Evolutionary conservation across 2,113 vertebrate genomes (phyloP).

Genomic region (Microtus richardsoni): DNA sequence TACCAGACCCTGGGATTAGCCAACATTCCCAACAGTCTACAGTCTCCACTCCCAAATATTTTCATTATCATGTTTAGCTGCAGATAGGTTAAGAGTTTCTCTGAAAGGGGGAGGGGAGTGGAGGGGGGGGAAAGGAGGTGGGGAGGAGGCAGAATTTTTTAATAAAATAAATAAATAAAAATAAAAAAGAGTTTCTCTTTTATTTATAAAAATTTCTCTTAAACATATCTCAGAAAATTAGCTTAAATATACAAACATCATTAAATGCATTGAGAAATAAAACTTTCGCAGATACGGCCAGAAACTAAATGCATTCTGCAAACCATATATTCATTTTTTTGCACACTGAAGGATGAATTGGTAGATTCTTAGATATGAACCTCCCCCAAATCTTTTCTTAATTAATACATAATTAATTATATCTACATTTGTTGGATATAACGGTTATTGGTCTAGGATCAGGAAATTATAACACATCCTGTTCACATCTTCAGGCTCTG

Average conservation of each 20-base stretch:
- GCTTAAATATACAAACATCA: slow-evolving; percentile 12
- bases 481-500: neutral
- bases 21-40: neutral
- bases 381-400: neutral
- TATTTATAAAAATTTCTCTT: slow-evolving; percentile 38
- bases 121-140: too few species aligned
- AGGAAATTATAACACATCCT: neutral
- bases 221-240: slow-evolving; percentile 46
- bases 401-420: neutral
- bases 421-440: neutral
- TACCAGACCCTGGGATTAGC: neutral
- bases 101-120: too few species aligned
- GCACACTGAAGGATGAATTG: neutral
- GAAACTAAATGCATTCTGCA: neutral
- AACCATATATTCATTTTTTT: neutral
- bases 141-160: too few species aligned
- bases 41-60: neutral
- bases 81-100: neutral
- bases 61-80: slow-evolving; percentile 1
- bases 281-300: neutral
- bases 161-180: too few species aligned
- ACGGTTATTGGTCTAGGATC: neutral
- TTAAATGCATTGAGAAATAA: slow-evolving; percentile 7
- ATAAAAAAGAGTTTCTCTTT: neutral
- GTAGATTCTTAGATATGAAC: neutral